Evolutionary conservation across 2,888 invertebrate species (phyloP), one percentile per base, ranked within the genome.

Genomic region (Ichneumoninae sp.): DNA sequence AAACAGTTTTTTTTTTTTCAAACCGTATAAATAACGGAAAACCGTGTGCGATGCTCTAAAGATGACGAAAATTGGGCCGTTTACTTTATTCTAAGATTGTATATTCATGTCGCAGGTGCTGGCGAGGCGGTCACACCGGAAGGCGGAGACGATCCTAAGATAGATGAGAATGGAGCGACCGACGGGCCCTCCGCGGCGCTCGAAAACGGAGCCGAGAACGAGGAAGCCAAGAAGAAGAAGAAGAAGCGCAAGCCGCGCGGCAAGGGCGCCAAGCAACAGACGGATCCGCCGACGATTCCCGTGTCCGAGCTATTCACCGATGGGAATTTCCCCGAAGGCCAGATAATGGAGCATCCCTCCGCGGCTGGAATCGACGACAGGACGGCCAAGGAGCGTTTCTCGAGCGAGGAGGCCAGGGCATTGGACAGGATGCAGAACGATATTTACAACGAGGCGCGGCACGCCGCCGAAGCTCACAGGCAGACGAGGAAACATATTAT

Each of bases 401-500:
- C 96, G 0, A 97, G 96, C 87, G 98, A 98, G 92, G 98, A 98
- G 91, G 99, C 99, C 91, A 96, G 97, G 88, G 97, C 98, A 3
- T 94, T 99, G 36, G 99, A 99, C 93, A 95, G 97, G 89, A 96
- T 98, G 94, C 98, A 98, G 88, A 97, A 96, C 89, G 98, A 99
- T 90, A 97, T 98, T 91, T 99, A 99, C 92, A 97, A 98, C 91
- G 98, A 99, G 94, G 96, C 99, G 76, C 96, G 99, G 83, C 96
- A 98, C 89, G 99, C 99, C 26, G 99, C 99, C 10, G 99, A 99
- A 93, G 99, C 98, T 65, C 99, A 99, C 94, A 96, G 99, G 94
- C 94, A 98, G 96, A 99, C 98, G 16, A 95, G 99, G 74, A 96
- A 98, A 92, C 96, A 98, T 92, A 99, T 99, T 93, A 97, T 97